Evolutionary conservation across 2,888 invertebrate genomes (phyloP).

Genomic region (Acrobasis suavella): DNA sequence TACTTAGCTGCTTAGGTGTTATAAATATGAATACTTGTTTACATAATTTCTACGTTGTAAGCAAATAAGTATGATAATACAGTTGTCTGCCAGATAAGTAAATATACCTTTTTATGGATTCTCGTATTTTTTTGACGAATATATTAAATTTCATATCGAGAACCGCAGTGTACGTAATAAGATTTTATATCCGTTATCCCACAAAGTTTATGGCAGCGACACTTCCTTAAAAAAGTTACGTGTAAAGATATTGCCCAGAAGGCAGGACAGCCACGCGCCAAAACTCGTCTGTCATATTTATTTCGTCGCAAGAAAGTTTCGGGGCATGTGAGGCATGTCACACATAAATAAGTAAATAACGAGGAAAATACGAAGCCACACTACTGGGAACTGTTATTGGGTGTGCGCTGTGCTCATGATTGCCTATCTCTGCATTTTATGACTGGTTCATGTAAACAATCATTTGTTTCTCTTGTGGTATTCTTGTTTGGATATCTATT

Average conservation of each 20-base stretch:
- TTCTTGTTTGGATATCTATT: background rate
- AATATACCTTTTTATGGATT: too few relatives aligned
- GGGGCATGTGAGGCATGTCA: conserved; percentile 23
- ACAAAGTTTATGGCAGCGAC: conserved; percentile 19
- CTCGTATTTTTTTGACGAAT: too few relatives aligned
- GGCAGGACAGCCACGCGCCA: conserved; percentile 24
- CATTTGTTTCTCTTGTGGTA: background rate
- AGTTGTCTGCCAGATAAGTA: too few relatives aligned
- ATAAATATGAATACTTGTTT: too few relatives aligned
- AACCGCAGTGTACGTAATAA: background rate
- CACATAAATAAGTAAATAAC: conserved; percentile 30
- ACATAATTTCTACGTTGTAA: too few relatives aligned
- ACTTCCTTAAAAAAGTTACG: conserved; percentile 23
- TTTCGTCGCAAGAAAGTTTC: conserved; percentile 42
- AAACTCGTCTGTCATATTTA: conserved; percentile 44
- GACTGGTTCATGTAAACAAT: background rate
- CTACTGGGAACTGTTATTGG: conserved; percentile 31
- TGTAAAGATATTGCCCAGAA: conserved; percentile 27
- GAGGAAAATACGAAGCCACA: conserved; percentile 33
- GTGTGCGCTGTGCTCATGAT: conserved; percentile 13
- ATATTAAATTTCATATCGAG: too few relatives aligned
- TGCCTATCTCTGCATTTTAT: conserved; percentile 14
- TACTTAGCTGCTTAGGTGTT: too few relatives aligned
- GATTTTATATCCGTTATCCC: conserved; percentile 2
- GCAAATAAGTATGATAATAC: too few relatives aligned